These are phyloP conservation scores for Dolichomitus sp. DNA, from an alignment of 2,888 invertebrate species.

Conservation along the genomic window DNA sequence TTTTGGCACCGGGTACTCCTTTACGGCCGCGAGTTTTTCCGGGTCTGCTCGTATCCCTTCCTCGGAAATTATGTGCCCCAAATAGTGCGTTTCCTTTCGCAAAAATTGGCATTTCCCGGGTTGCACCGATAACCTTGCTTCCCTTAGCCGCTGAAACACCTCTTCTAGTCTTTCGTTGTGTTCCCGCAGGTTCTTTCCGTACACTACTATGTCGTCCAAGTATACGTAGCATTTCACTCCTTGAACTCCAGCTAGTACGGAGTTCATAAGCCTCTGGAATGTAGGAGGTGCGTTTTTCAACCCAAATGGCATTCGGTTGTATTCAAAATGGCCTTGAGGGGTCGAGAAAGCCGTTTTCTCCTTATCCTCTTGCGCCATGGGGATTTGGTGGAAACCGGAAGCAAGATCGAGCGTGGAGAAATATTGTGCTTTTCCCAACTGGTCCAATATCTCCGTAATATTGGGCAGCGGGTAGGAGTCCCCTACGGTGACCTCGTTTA, in stretches of 20 bases:
- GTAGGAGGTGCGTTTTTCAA: conserved; percentile 57
- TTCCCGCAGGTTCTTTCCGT: conserved; percentile 49
- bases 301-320: conserved; percentile 53
- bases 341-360: no score
- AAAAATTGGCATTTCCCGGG: not conserved
- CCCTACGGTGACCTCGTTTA: no score
- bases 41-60: conserved; percentile 53
- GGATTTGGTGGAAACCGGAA: no score
- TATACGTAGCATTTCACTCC: conserved; percentile 59
- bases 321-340: not conserved
- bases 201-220: conserved; percentile 68
- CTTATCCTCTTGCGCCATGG: no score
- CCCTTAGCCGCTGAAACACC: not conserved
- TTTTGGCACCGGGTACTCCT: conserved; percentile 44
- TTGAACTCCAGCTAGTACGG: conserved; percentile 53
- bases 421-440: no score
- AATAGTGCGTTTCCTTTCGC: no score
- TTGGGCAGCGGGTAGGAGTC: no score
- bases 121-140: not conserved
- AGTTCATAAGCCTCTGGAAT: conserved; percentile 61
- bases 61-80: no score
- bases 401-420: no score
- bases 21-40: conserved; percentile 66
- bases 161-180: not conserved
- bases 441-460: no score